These are phyloP conservation scores for Cochlearius cochlearius DNA, from an alignment of 2,113 vertebrate species.

Conservation along the genomic window DNA sequence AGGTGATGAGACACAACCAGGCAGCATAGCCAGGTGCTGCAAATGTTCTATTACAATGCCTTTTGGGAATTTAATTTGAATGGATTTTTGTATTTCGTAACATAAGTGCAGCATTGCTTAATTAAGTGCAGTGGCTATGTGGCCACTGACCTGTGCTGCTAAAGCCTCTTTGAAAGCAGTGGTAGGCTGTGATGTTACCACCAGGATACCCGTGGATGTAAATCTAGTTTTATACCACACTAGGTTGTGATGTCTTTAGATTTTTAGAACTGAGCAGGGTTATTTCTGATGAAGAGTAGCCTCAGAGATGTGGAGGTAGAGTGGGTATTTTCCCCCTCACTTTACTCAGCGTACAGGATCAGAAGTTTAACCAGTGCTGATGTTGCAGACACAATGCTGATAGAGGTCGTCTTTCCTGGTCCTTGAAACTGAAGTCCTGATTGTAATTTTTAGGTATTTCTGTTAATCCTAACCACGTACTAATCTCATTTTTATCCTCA, in stretches of 20 bases:
- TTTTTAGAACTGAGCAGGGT: background rate
- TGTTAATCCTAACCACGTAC: background rate
- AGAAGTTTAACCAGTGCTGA: background rate
- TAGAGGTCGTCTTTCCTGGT: background rate
- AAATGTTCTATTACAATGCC: background rate
- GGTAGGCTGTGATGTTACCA: background rate
- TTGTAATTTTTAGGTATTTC: background rate
- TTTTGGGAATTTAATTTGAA: background rate
- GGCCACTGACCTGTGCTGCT: background rate
- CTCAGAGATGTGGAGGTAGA: background rate
- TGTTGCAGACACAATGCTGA: background rate
- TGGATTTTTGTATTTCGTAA: background rate
- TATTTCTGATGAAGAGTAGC: background rate
- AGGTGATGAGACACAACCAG: background rate
- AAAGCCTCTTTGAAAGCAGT: background rate
- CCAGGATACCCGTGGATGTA: background rate
- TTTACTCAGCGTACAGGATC: background rate
- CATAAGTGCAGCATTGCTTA: background rate
- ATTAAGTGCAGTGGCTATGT: background rate
- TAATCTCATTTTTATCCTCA: background rate
- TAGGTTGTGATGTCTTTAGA: background rate
- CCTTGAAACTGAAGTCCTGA: background rate
- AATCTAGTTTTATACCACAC: background rate
- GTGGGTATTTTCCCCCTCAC: background rate
- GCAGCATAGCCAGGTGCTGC: background rate